These are phyloP conservation scores for Trematomus bernacchii DNA, from an alignment of 2,797 vertebrate genomes.

Conservation along the genomic window DNA sequence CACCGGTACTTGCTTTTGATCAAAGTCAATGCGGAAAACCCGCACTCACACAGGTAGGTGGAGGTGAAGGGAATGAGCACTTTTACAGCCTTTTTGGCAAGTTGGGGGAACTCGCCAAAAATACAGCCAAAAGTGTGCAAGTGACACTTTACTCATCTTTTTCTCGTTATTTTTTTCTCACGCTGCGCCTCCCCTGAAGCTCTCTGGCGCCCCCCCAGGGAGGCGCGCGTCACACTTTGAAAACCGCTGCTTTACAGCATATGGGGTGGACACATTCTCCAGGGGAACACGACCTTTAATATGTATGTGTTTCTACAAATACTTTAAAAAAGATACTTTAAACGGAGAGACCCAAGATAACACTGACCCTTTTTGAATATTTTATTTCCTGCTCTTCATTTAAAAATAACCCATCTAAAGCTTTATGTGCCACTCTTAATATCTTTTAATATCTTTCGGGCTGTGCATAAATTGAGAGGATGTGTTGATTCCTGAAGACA, in stretches of 20 bases:
- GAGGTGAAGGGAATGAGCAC: too few relatives aligned
- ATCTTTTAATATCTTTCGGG: constrained; percentile 36
- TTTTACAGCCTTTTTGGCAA: too few relatives aligned
- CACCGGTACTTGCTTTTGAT: too few relatives aligned
- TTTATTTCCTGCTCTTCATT: constrained; percentile 26
- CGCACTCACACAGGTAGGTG: too few relatives aligned
- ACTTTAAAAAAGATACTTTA: neutral
- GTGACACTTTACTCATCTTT: too few relatives aligned
- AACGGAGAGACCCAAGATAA: constrained; percentile 32
- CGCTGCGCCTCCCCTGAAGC: too few relatives aligned
- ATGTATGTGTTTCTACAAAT: constrained; percentile 38
- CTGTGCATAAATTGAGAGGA: constrained; percentile 12
- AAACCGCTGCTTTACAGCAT: constrained; percentile 13
- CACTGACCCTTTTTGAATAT: constrained; percentile 10
- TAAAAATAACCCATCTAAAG: constrained; percentile 33
- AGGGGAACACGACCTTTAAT: constrained; percentile 55
- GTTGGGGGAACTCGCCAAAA: too few relatives aligned
- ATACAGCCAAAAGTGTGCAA: too few relatives aligned
- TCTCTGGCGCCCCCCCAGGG: too few relatives aligned
- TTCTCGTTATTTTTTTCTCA: too few relatives aligned
- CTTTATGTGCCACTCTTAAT: constrained; percentile 23
- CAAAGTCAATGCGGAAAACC: too few relatives aligned
- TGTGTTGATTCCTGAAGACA: constrained; percentile 15
- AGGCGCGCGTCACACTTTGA: too few relatives aligned
- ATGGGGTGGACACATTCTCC: constrained; percentile 34